phyloP scores from a whole-genome alignment of 2,113 vertebrate genomes.

The Rhabdornis inornatus region DNA sequence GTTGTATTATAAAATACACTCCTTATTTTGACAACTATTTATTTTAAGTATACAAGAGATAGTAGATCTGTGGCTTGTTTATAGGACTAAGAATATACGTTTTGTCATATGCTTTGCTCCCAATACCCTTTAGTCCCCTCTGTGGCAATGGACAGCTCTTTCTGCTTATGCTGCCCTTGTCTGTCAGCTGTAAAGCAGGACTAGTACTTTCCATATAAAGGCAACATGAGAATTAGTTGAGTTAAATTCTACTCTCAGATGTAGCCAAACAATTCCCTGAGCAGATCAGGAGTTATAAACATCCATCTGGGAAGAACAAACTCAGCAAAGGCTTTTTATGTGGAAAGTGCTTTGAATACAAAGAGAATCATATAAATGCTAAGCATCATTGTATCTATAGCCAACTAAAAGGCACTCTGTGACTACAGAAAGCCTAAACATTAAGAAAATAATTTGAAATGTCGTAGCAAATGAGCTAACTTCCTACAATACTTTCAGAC shows the following conservation, averaged over 20 bases:
- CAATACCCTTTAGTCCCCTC: not conserved
- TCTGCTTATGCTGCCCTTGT: not conserved
- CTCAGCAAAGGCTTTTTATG: not conserved
- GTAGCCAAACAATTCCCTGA: not conserved
- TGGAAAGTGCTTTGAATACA: not conserved
- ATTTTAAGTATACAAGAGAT: not conserved
- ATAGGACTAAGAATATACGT: not conserved
- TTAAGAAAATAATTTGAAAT: not conserved
- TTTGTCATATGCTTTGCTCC: not conserved
- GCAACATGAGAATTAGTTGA: not conserved
- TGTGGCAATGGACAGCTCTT: not conserved
- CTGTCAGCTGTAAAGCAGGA: not conserved
- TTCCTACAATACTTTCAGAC: not conserved
- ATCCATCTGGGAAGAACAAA: not conserved
- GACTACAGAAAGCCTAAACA: not conserved
- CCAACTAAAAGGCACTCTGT: not conserved
- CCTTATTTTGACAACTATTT: constrained; percentile 27
- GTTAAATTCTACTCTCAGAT: not conserved
- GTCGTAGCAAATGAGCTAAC: not conserved
- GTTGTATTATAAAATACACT: not conserved
- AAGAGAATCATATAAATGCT: not conserved
- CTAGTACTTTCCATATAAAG: not conserved
- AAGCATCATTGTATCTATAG: not conserved
- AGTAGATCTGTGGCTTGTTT: not conserved
- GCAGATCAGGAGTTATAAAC: not conserved